Evolutionary conservation across 2,888 invertebrate genomes (phyloP).

Genomic region (Aromia moschata): DNA sequence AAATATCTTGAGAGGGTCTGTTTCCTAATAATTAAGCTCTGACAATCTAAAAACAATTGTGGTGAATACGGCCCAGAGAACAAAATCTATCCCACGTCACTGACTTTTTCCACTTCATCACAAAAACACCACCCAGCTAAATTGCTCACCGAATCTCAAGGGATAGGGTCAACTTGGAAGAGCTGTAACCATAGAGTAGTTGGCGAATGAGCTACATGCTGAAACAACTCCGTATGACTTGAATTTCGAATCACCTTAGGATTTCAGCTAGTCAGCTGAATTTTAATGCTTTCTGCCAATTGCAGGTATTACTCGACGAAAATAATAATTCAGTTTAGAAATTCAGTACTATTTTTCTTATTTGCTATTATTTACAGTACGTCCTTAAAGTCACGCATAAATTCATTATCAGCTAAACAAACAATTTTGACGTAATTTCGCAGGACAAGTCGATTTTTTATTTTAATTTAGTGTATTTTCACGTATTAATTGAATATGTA

Average conservation of each 20-base stretch:
- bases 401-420: too few relatives aligned
- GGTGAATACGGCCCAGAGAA: too few relatives aligned
- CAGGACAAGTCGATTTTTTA: too few relatives aligned
- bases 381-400: too few relatives aligned
- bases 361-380: background rate
- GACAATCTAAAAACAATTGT: too few relatives aligned
- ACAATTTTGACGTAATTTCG: too few relatives aligned
- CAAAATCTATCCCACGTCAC: too few relatives aligned
- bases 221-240: background rate
- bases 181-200: background rate
- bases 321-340: background rate
- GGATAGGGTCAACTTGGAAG: background rate
- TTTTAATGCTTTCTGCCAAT: background rate
- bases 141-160: background rate
- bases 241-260: conserved; percentile 4
- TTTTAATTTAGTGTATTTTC: too few relatives aligned
- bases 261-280: conserved; percentile 1
- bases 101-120: background rate
- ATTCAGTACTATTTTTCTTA: background rate
- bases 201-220: conserved; percentile 5
- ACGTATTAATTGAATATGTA: too few relatives aligned
- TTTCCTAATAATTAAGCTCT: too few relatives aligned
- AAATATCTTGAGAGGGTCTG: too few relatives aligned
- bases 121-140: background rate
- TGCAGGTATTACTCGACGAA: background rate